phyloP scores from a whole-genome alignment of 2,113 vertebrate species.

The Irena cyanogastra region DNA sequence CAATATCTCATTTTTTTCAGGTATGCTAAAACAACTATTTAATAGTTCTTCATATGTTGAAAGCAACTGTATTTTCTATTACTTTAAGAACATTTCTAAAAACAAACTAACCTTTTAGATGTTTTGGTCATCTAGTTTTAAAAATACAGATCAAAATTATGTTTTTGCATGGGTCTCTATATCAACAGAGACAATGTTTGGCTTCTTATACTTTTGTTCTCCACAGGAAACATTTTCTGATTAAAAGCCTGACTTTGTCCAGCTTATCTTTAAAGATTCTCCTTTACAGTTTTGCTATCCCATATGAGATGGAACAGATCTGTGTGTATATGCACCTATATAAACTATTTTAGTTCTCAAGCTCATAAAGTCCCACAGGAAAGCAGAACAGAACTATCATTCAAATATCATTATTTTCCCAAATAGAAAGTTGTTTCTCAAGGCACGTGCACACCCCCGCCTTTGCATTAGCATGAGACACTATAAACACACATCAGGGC shows the following conservation, averaged over 20 bases:
- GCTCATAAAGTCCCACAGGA: background rate
- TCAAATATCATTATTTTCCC: background rate
- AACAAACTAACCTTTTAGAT: background rate
- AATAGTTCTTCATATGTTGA: background rate
- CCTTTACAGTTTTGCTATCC: background rate
- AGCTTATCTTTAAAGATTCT: background rate
- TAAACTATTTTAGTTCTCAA: background rate
- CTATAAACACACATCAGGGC: background rate
- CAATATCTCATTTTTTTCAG: background rate
- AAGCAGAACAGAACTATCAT: background rate
- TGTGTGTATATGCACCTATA: background rate
- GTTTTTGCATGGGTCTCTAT: background rate
- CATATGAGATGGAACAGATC: background rate
- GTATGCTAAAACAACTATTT: background rate
- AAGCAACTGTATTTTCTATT: background rate
- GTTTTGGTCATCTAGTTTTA: background rate
- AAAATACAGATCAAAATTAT: background rate
- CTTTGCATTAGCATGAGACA: background rate
- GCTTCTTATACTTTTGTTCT: background rate
- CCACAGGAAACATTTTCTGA: background rate
- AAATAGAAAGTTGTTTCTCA: background rate
- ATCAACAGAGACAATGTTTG: background rate
- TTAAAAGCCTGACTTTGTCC: background rate
- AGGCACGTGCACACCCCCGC: rapidly evolving
- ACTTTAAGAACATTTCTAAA: background rate